Evolutionary conservation across 2,888 invertebrate species (phyloP).

Genomic region (Hydroisotoma schaefferi): DNA sequence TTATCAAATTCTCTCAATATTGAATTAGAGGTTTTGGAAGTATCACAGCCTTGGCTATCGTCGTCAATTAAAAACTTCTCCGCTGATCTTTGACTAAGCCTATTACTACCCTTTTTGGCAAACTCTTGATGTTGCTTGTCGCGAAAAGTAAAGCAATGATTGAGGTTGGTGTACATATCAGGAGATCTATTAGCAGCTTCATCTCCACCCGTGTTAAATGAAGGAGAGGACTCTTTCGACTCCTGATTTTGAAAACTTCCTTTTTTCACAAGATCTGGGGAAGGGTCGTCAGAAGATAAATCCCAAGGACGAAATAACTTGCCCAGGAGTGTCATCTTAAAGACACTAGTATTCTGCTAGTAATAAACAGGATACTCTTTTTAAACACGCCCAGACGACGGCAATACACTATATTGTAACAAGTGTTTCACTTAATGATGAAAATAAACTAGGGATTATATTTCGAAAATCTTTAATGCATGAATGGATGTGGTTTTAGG

Average conservation of each 20-base stretch:
- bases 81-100: neutral
- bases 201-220: neutral
- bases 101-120: neutral
- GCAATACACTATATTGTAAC: too few relatives aligned
- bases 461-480: too few relatives aligned
- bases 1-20: neutral
- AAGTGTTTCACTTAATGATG: too few relatives aligned
- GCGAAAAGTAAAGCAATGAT: neutral
- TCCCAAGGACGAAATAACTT: constrained; percentile 48
- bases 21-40: neutral
- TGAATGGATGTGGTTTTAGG: too few relatives aligned
- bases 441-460: too few relatives aligned
- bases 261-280: neutral
- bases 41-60: neutral
- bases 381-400: too few relatives aligned
- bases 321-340: constrained; percentile 44
- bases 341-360: too few relatives aligned
- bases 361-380: too few relatives aligned
- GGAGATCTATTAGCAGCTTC: neutral
- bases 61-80: neutral
- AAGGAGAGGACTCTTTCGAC: neutral
- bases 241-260: neutral
- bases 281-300: constrained; percentile 15
- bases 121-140: neutral
- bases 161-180: neutral